These are phyloP conservation scores for Mallotus villosus DNA, from an alignment of 2,797 vertebrate species.

Conservation along the genomic window DNA sequence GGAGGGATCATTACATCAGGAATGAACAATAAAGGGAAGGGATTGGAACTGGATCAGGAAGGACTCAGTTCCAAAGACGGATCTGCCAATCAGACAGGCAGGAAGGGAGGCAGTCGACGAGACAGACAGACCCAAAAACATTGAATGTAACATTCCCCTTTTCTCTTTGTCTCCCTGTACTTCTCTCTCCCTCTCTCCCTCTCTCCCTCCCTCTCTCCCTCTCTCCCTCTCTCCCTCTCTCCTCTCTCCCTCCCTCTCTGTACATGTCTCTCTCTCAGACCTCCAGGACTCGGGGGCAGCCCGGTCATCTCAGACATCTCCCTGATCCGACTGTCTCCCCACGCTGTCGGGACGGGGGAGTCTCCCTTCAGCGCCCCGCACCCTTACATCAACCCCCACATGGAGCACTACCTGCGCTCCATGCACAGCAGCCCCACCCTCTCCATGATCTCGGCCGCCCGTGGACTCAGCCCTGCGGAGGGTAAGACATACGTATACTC, in stretches of 20 bases:
- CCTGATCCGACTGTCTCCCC: slow-evolving; percentile 92
- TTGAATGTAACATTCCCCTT: background rate
- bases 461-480: slow-evolving; percentile 92
- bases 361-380: slow-evolving; percentile 87
- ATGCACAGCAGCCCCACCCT: slow-evolving; percentile 93
- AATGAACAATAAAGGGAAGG: slow-evolving; percentile 27
- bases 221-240: background rate
- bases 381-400: slow-evolving; percentile 89
- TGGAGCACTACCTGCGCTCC: slow-evolving; percentile 97
- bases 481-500: slow-evolving; percentile 75
- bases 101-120: background rate
- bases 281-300: slow-evolving; percentile 86
- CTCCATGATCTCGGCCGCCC: slow-evolving; percentile 92
- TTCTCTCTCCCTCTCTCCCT: background rate
- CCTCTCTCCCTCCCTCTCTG: background rate
- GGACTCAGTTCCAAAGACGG: background rate
- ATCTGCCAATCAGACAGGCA: background rate
- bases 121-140: too few relatives aligned
- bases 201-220: background rate
- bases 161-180: background rate
- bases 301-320: slow-evolving; percentile 96
- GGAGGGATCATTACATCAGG: slow-evolving; percentile 58
- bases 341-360: slow-evolving; percentile 80
- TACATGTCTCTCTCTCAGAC: slow-evolving; percentile 68
- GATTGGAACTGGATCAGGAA: slow-evolving; percentile 26